Evolutionary conservation across 2,888 invertebrate genomes (phyloP).

Genomic region (Meloe dianella): DNA sequence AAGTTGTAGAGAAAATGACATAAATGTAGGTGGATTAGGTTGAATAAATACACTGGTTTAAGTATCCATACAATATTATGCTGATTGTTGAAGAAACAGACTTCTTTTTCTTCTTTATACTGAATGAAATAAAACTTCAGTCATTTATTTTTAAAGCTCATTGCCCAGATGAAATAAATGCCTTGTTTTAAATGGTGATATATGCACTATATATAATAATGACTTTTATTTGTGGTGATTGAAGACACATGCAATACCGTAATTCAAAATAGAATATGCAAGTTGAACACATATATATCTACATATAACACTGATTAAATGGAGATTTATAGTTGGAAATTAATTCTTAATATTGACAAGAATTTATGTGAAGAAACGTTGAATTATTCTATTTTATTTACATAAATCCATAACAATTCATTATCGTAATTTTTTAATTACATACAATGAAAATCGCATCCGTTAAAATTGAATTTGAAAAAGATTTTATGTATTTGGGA

Average conservation of each 20-base stretch:
- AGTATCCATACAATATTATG: conserved; percentile 10
- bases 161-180: conserved; percentile 5
- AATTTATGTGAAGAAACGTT: background rate
- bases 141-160: background rate
- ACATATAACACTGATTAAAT: background rate
- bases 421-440: no score
- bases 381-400: background rate
- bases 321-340: background rate
- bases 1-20: background rate
- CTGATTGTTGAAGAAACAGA: background rate
- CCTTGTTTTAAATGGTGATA: conserved; percentile 5
- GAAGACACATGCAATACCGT: background rate
- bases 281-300: background rate
- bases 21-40: conserved; percentile 9
- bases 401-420: no score
- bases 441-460: no score
- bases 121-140: background rate
- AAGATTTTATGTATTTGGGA: no score
- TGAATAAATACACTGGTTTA: conserved; percentile 4
- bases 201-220: background rate
- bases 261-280: conserved; percentile 5
- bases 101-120: background rate
- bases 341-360: conserved; percentile 2
- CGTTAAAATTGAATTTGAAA: no score
- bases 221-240: background rate